Evolutionary conservation across 2,797 vertebrate genomes (phyloP).

Genomic region (Syngnathus acus): DNA sequence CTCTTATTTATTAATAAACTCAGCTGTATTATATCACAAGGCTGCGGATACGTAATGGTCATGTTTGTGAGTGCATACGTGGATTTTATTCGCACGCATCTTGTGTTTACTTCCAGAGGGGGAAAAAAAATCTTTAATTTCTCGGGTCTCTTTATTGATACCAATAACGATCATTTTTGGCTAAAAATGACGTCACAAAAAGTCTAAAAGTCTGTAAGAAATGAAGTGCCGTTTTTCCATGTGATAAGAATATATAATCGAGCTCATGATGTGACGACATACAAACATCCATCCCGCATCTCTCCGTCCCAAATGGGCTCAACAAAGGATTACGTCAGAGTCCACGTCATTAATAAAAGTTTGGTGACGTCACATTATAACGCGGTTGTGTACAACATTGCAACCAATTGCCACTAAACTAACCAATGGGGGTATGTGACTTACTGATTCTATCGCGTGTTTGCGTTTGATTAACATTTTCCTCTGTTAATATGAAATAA

Average conservation of each 20-base stretch:
- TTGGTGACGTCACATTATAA: neutral
- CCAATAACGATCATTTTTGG: too few relatives aligned
- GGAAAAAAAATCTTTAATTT: too few relatives aligned
- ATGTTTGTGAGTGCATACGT: neutral
- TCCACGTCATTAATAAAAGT: neutral
- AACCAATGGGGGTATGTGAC: neutral
- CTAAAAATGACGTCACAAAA: too few relatives aligned
- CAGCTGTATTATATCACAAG: too few relatives aligned
- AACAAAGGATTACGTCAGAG: neutral
- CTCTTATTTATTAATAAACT: neutral
- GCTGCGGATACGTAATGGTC: too few relatives aligned
- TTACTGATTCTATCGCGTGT: neutral
- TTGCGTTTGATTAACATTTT: neutral
- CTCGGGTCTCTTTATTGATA: too few relatives aligned
- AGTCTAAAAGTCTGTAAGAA: too few relatives aligned
- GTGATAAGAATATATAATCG: neutral
- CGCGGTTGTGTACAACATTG: neutral
- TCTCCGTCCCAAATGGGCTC: neutral
- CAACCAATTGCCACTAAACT: too few relatives aligned
- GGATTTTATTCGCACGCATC: too few relatives aligned
- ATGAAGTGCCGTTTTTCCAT: neutral
- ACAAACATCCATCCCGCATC: neutral
- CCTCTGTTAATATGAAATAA: too few relatives aligned
- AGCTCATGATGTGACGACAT: neutral
- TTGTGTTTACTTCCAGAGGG: too few relatives aligned